phyloP scores from a whole-genome alignment of 2,888 invertebrate genomes.

The Lasioglossum malachurum region DNA sequence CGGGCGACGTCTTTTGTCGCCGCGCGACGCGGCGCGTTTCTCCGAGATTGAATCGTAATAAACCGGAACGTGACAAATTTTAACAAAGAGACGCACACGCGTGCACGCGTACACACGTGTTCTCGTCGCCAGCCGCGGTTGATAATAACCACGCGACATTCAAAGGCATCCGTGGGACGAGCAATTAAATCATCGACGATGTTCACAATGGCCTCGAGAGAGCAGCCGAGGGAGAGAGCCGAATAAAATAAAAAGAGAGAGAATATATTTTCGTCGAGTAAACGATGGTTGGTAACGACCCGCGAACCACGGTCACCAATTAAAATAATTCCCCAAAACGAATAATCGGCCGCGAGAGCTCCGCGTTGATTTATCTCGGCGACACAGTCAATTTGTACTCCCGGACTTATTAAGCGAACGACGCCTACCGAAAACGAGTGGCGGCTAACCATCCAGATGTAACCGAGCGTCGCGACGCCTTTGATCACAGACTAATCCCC shows the following conservation, averaged over 20 bases:
- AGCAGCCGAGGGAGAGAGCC: not conserved
- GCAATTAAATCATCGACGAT: slow-evolving; percentile 44
- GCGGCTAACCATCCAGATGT: not conserved
- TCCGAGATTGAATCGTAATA: slow-evolving; percentile 67
- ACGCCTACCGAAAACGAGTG: not conserved
- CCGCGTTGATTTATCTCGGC: not conserved
- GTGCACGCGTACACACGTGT: not conserved
- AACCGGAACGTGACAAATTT: slow-evolving; percentile 67
- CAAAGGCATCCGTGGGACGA: slow-evolving; percentile 35
- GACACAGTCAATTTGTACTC: not conserved
- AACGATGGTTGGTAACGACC: not conserved
- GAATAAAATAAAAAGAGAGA: not conserved
- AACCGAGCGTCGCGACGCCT: not conserved
- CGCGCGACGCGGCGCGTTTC: slow-evolving; percentile 41
- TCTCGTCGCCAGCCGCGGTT: not conserved
- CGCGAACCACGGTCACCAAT: not conserved
- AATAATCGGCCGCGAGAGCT: not conserved
- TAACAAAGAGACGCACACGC: slow-evolving; percentile 36
- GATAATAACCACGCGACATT: slow-evolving; percentile 9
- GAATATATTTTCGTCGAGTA: slow-evolving; percentile 1
- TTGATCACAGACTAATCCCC: not conserved
- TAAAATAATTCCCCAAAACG: slow-evolving; percentile 22
- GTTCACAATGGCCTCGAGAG: slow-evolving; percentile 6
- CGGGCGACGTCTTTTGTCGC: slow-evolving; percentile 47
- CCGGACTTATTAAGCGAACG: slow-evolving; percentile 1